A percentile compares a stretch with the other conserved stretches of the same genome.
These are phyloP conservation scores for Periparus ater DNA, from an alignment of 2,797 vertebrate species.

Conservation along the genomic window DNA sequence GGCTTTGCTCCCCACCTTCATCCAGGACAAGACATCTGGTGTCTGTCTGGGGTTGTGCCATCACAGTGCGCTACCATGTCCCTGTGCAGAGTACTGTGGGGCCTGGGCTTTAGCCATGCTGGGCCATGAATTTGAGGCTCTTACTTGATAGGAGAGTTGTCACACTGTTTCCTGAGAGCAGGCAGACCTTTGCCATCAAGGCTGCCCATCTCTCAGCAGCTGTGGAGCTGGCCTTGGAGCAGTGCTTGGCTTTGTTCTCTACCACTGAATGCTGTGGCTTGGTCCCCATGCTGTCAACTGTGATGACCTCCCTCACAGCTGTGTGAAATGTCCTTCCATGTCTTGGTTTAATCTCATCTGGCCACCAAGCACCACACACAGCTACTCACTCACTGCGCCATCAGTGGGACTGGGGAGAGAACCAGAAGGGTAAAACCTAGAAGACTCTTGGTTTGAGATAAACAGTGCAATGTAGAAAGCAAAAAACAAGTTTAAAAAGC, in stretches of 20 bases:
- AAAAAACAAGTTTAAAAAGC: neutral
- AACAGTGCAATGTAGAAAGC: neutral
- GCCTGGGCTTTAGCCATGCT: neutral
- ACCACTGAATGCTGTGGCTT: neutral
- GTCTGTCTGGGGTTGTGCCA: neutral
- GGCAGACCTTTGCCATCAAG: neutral
- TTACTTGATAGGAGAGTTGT: neutral
- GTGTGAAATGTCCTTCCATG: neutral
- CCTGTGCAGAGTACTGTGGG: neutral
- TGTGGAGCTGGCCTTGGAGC: neutral
- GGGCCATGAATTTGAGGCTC: neutral
- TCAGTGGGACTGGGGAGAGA: neutral
- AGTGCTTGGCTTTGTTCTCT: neutral
- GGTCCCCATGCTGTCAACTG: neutral
- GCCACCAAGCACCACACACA: neutral
- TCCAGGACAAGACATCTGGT: neutral
- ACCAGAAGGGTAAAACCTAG: rapidly evolving
- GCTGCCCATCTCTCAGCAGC: neutral
- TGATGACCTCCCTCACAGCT: rapidly evolving
- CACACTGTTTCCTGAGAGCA: neutral
- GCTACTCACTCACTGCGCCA: rapidly evolving
- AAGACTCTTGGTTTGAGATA: neutral
- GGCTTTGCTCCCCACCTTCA: neutral
- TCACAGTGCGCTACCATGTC: rapidly evolving
- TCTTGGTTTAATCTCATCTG: neutral